Evolutionary conservation across 2,888 invertebrate genomes (phyloP), one percentile per base, ranked within the genome.

Genomic region (Macrophya annulata): DNA sequence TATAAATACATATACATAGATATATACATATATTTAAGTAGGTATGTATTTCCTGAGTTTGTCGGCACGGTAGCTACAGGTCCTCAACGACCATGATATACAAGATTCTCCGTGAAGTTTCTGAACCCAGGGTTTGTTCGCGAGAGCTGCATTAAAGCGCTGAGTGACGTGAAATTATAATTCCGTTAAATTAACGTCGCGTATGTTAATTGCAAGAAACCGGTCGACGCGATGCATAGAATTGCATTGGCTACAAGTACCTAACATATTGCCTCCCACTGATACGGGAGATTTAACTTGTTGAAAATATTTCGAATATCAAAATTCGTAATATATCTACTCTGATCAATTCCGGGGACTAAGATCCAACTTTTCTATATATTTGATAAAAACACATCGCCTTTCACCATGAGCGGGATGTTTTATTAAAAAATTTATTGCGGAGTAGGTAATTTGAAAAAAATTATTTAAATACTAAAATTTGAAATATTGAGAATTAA

Each of bases 151-250:
- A 45, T 51, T 40, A 68, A 85, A 82, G 45, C 74, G 85, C 55
- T 65, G 72, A 43, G 87, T 90, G 91, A 91, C 91, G 90, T 91
- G 89, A 90, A 92, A 91, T 91, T 91, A 91, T 90, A 90, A 92
- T 92, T 91, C 91, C 90, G 92, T 91, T 89, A 91, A 92, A 92
- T 92, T 92, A 92, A 92, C 90, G 90, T 91, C 90, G 90, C 90
- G 87, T 90, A 91, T 90, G 92, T 92, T 92, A 92, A 92, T 92
- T 92, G 91, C 90, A 88, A 89, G 89, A 85, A 91, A 92, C 92
- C 91, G 91, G 92, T 86, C 86, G 87, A 86, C 84, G 55, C 31
- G 31, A 31, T 31, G 85, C 86, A 85, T 88, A 89, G 87, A 48
- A 62, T 68, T 45, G 10, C 72, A 62, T 68, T 21, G 10, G 43